Base-by-base conservation (phyloP, 1,140 invertebrate species). In the Dendrolimus punctatus region DNA sequence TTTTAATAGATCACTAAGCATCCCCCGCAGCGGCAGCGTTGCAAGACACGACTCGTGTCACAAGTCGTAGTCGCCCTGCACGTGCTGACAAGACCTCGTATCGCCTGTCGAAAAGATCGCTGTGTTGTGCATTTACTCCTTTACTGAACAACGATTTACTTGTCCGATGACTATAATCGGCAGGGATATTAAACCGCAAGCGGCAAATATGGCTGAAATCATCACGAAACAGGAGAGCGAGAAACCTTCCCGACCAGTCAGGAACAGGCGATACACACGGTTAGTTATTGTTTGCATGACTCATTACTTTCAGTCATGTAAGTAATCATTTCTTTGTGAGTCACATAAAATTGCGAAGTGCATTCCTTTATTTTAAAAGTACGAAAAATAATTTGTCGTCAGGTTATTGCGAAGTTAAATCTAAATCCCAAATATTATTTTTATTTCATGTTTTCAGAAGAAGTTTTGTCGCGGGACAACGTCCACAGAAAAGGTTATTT, bases 401-500 rank as follows among this genome's bases (percentile, higher is more conserved):
- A 49, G 6, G 43, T 45, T 45, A 9, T 45, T 45, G n/a, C n/a
- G 43, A 44, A 2, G 46, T 39, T 36, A 39, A 38, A 4, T 46
- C 10, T 50, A 41, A n/a, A 53, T 46, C 42, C 6, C 5, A 51
- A 48, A 39, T 44, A 10, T 49, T 44, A 7, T 56, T 51, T 8
- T 39, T 53, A 37, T 51, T 60, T 61, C 64, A 53, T 43, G 40
- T 38, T 6, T 80, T 53, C 71, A 90, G 90, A 66, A 85, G 88
- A 71, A 83, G 79, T 49, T 87, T 89, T 61, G 86, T 86, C 8
- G 87, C 88, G 44, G 90, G 90, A 39, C 88, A 88, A 60, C 83
- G 90, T n/a, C 89, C 90, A 39, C 88, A 89, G 44, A 93, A 93
- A 69, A 85, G 91, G 40, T 82, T 93, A 4, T 93, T 93, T 69